A percentile compares a stretch with the other conserved stretches of the same genome.
These are phyloP conservation scores for Danionella cerebrum DNA, from an alignment of 2,113 vertebrate species.

Conservation along the genomic window DNA sequence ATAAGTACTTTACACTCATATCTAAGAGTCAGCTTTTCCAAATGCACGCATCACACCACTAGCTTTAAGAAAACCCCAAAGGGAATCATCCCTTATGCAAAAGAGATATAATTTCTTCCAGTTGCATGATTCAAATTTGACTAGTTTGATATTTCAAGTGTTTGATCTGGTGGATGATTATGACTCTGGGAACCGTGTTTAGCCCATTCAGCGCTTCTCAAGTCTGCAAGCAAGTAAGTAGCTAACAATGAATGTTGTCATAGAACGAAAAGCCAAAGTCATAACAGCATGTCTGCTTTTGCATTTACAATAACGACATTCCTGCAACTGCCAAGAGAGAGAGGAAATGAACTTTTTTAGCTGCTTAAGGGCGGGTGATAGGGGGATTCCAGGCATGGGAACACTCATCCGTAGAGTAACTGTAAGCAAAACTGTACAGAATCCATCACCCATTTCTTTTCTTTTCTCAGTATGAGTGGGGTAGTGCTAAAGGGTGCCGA, in stretches of 20 bases:
- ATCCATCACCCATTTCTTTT: constrained; percentile 35
- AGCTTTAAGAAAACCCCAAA: constrained; percentile 15
- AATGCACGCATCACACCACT: too few relatives aligned
- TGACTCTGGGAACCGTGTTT: background rate
- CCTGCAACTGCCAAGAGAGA: constrained; percentile 31
- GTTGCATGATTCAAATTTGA: constrained; percentile 13
- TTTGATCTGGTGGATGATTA: background rate
- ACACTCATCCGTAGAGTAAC: constrained; percentile 52
- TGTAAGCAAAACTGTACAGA: constrained; percentile 24
- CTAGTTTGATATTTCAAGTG: too few relatives aligned
- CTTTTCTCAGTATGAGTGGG: constrained; percentile 4
- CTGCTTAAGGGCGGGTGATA: constrained; percentile 37
- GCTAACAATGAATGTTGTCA: background rate
- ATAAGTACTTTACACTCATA: too few relatives aligned
- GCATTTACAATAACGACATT: constrained; percentile 36
- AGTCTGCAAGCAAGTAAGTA: background rate
- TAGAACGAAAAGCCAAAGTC: background rate
- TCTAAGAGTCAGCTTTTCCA: too few relatives aligned
- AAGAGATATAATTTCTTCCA: background rate
- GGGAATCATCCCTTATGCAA: constrained; percentile 32
- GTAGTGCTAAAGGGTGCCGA: background rate
- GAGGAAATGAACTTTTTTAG: constrained; percentile 35
- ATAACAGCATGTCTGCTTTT: constrained; percentile 31
- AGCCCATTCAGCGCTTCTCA: background rate
- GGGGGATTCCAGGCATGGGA: constrained; percentile 57